These are phyloP conservation scores for Baronia brevicornis DNA, from an alignment of 2,888 invertebrate genomes.

Conservation along the genomic window DNA sequence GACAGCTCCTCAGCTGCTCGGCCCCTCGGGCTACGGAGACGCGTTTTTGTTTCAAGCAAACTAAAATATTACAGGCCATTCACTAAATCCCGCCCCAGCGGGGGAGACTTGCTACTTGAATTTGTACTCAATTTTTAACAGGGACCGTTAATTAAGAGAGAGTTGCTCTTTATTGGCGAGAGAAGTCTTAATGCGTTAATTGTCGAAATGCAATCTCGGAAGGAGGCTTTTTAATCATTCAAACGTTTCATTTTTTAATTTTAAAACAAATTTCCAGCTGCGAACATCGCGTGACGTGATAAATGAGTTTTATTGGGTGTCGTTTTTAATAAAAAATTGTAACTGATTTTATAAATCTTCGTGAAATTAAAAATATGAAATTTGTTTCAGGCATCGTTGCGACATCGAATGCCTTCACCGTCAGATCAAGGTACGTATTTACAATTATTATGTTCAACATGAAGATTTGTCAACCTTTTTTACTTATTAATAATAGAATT, in stretches of 20 bases:
- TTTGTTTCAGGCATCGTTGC: slow-evolving; percentile 65
- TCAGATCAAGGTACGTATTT: slow-evolving; percentile 56
- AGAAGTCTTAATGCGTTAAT: slow-evolving; percentile 73
- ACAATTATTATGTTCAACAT: slow-evolving; percentile 11
- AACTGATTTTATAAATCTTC: slow-evolving; percentile 15
- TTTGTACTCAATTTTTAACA: slow-evolving; percentile 76
- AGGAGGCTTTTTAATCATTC: slow-evolving; percentile 66
- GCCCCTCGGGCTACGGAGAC: slow-evolving; percentile 31
- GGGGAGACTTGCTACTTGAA: slow-evolving; percentile 66
- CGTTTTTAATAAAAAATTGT: slow-evolving; percentile 21
- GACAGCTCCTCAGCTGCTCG: slow-evolving; percentile 58
- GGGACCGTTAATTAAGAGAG: slow-evolving; percentile 69
- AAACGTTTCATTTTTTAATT: slow-evolving; percentile 66
- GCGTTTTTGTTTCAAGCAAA: slow-evolving; percentile 72
- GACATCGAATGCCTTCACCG: slow-evolving; percentile 61
- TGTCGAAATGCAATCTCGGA: slow-evolving; percentile 73
- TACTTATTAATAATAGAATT: background rate
- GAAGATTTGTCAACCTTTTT: background rate
- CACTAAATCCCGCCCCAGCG: slow-evolving; percentile 56
- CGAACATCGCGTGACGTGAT: slow-evolving; percentile 35
- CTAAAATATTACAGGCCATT: slow-evolving; percentile 74
- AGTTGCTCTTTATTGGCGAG: slow-evolving; percentile 69
- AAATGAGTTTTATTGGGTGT: slow-evolving; percentile 45
- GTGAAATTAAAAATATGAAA: slow-evolving; percentile 18
- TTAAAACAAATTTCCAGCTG: slow-evolving; percentile 32